Conservation (phyloP, 2,797 vertebrate genomes). For the Periparus ater region DNA sequence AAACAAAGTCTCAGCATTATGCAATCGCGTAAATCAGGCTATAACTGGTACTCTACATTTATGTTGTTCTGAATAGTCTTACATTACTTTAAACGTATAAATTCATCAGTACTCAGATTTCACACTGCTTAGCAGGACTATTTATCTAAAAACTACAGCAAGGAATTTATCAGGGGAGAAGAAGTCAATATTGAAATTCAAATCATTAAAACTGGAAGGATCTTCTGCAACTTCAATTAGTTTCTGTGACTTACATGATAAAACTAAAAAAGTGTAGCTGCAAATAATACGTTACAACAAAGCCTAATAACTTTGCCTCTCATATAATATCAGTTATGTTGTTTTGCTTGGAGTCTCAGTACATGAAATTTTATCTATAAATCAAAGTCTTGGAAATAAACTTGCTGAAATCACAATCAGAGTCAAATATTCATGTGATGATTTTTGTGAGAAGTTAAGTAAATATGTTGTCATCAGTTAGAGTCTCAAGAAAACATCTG, state of each 20-base stretch:
- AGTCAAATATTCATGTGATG: conserved; percentile 57
- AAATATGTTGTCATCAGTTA: conserved; percentile 56
- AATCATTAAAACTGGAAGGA: not conserved
- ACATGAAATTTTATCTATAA: conserved; percentile 41
- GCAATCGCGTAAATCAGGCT: not conserved
- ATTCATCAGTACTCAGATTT: not conserved
- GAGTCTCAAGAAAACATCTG: conserved; percentile 19
- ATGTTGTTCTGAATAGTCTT: not conserved
- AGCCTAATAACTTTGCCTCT: not conserved
- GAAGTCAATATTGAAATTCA: not conserved
- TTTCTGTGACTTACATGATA: conserved; percentile 1
- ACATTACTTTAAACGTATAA: not conserved
- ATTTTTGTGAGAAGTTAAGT: conserved; percentile 54
- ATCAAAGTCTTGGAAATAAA: conserved; percentile 57
- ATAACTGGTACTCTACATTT: not conserved
- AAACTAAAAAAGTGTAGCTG: not conserved
- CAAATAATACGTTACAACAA: not conserved
- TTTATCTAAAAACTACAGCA: not conserved
- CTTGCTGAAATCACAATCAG: conserved; percentile 54
- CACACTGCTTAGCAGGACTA: not conserved
- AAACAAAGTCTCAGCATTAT: not conserved
- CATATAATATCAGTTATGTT: not conserved
- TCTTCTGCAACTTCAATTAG: not conserved
- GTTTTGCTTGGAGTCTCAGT: conserved; percentile 35
- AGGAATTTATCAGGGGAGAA: not conserved